These are phyloP conservation scores for Aegithalos caudatus DNA, from an alignment of 2,113 vertebrate species.

Conservation along the genomic window DNA sequence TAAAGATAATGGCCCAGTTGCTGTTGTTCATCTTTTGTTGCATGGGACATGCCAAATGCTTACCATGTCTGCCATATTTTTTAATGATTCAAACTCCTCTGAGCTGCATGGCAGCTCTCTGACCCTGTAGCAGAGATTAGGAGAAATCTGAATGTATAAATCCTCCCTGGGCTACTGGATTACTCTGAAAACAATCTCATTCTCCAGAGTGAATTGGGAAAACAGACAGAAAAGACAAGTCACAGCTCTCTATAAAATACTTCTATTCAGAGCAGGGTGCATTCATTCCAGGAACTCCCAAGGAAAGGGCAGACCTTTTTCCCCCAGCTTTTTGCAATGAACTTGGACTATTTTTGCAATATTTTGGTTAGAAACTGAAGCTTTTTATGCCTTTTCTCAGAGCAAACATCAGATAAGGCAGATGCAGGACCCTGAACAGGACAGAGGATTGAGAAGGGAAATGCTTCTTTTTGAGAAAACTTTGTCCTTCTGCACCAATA, in stretches of 20 bases:
- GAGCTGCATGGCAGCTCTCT: not conserved
- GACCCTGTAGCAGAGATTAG: not conserved
- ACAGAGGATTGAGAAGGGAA: not conserved
- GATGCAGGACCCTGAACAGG: not conserved
- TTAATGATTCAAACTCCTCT: slow-evolving; percentile 36
- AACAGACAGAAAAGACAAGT: not conserved
- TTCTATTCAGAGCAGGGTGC: not conserved
- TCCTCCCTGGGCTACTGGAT: not conserved
- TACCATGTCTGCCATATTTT: slow-evolving; percentile 58
- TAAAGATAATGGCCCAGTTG: slow-evolving; percentile 69
- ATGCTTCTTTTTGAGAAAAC: not conserved
- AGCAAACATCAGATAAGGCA: not conserved
- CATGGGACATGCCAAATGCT: slow-evolving; percentile 58
- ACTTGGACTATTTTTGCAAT: not conserved
- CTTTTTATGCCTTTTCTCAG: not conserved
- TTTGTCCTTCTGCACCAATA: not conserved
- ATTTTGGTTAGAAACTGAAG: not conserved
- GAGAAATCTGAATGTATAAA: not conserved
- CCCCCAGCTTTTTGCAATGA: not conserved
- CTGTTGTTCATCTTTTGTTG: slow-evolving; percentile 69
- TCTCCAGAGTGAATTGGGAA: not conserved
- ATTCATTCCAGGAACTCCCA: not conserved
- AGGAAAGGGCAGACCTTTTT: not conserved
- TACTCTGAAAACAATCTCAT: not conserved
- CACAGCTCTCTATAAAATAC: not conserved